Percentiles rank a stretch among this genome's conserved stretches.
Evolutionary conservation across 2,113 vertebrate species (phyloP).

Genomic region (Equus przewalskii): DNA sequence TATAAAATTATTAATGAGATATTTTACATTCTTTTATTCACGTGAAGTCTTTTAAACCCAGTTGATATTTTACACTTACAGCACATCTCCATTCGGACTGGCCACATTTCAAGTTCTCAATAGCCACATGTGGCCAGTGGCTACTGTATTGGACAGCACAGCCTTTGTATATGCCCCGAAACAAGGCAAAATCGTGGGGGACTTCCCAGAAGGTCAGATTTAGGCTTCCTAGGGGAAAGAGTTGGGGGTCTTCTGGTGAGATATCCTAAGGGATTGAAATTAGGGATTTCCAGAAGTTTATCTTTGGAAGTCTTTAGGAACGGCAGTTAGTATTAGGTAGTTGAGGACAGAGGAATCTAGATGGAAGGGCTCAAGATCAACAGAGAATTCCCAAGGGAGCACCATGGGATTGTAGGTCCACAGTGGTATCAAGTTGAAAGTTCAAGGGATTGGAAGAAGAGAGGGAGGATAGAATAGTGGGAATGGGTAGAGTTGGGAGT

Average conservation of each 20-base stretch:
- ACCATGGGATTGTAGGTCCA: not conserved
- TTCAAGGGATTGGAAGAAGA: not conserved
- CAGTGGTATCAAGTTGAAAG: not conserved
- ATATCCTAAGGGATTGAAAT: not conserved
- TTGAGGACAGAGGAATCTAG: not conserved
- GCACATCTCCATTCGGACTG: not conserved
- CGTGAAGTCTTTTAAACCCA: not conserved
- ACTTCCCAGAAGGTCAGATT: constrained; percentile 2
- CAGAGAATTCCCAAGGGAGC: not conserved
- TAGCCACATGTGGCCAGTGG: not conserved
- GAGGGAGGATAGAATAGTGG: not conserved
- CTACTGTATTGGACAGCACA: not conserved
- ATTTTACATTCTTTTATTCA: not conserved
- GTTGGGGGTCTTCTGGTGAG: not conserved
- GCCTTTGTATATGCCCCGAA: not conserved
- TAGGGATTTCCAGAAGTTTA: not conserved
- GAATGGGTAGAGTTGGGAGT: not conserved
- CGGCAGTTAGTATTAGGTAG: not conserved
- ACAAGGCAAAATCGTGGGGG: not conserved
- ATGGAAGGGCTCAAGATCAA: not conserved
- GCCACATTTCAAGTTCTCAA: not conserved
- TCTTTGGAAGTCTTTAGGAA: not conserved
- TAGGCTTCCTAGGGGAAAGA: not conserved
- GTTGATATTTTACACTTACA: not conserved
- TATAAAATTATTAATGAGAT: not conserved